Evolutionary conservation across 2,113 vertebrate species (phyloP).

Genomic region (Leucopternis melanops): DNA sequence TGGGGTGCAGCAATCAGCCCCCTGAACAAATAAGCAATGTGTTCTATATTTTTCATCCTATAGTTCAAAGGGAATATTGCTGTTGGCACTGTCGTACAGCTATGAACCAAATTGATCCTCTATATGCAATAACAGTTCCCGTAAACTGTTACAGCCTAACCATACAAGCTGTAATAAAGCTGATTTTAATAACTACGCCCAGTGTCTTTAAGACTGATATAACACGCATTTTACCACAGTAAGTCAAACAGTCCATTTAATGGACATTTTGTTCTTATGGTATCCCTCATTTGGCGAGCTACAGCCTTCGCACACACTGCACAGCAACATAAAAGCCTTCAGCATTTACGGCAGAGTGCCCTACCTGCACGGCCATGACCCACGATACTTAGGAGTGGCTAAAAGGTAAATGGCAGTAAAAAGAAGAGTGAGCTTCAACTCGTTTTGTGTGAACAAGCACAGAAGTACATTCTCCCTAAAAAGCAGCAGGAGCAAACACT

Average conservation of each 20-base stretch:
- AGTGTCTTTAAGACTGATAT: neutral
- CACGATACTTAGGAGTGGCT: too few relatives aligned
- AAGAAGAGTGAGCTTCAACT: neutral
- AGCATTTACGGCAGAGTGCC: neutral
- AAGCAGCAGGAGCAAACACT: neutral
- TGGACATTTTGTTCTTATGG: fast-evolving
- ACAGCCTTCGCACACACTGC: neutral
- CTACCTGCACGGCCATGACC: neutral
- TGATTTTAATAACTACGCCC: fast-evolving
- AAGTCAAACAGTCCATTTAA: neutral
- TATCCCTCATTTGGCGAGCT: neutral
- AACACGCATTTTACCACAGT: neutral
- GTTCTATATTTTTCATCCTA: too few relatives aligned
- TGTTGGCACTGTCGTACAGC: neutral
- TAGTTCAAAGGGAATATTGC: neutral
- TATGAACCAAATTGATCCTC: neutral
- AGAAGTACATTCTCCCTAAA: neutral
- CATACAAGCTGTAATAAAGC: too few relatives aligned
- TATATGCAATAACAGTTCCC: neutral
- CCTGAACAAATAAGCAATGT: fast-evolving
- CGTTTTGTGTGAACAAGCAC: neutral
- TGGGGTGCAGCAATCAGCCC: neutral
- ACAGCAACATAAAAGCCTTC: neutral
- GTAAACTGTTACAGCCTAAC: neutral
- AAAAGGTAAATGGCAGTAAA: neutral